Conservation (phyloP, 2,797 vertebrate genomes). For the Ctenosaura bakeri region DNA sequence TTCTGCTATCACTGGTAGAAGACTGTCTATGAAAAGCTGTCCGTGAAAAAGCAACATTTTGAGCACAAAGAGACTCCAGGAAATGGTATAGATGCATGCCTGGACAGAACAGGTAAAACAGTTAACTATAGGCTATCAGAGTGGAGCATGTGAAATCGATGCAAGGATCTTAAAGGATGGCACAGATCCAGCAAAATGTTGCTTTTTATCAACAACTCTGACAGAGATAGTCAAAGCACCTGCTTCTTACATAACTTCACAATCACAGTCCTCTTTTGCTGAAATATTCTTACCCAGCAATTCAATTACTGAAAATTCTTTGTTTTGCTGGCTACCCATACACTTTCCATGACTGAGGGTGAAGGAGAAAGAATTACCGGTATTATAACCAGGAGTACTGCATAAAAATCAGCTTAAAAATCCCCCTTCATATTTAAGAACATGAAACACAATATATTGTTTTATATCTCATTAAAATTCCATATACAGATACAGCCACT, state of each 20-base stretch:
- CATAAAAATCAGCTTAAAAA: background rate
- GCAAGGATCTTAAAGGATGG: background rate
- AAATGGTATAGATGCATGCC: constrained; percentile 41
- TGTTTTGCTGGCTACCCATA: background rate
- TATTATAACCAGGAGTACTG: no score
- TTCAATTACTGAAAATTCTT: background rate
- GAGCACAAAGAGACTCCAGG: background rate
- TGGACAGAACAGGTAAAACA: constrained; percentile 9
- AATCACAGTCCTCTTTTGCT: fast-evolving
- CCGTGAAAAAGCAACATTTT: background rate
- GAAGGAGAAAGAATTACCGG: background rate
- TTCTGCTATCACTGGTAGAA: background rate
- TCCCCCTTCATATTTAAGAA: background rate
- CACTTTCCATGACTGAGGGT: background rate
- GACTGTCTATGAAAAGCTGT: constrained; percentile 5
- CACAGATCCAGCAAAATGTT: background rate
- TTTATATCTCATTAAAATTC: background rate
- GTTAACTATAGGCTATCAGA: background rate
- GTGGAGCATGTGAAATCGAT: background rate
- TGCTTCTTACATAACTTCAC: background rate
- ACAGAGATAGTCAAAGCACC: constrained; percentile 14
- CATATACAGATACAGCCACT: background rate
- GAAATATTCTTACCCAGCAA: background rate
- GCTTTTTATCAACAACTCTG: background rate
- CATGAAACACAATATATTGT: background rate